Percentiles rank a stretch among this genome's conserved stretches.
Conservation (phyloP, 2,797 vertebrate genomes). For the Mycteria americana region DNA sequence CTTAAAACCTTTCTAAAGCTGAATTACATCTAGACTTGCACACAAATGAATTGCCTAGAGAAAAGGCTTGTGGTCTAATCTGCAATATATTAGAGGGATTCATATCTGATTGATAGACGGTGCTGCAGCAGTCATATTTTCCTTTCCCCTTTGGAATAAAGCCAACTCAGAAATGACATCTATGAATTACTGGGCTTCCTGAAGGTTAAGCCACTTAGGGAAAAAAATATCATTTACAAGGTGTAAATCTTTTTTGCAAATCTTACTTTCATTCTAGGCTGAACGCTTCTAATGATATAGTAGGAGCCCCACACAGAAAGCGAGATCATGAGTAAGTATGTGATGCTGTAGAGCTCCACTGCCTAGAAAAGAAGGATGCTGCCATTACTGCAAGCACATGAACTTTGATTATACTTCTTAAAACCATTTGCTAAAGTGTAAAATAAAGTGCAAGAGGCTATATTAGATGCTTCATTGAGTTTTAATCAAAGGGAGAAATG, state of each 20-base stretch:
- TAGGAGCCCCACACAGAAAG: not conserved
- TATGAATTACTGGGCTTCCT: not conserved
- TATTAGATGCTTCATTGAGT: constrained; percentile 56
- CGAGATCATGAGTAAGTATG: not conserved
- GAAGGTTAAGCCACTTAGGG: constrained; percentile 8
- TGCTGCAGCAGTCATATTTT: not conserved
- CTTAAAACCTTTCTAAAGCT: not conserved
- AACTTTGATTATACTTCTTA: constrained; percentile 44
- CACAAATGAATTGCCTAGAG: not conserved
- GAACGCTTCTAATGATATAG: not conserved
- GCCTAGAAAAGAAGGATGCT: constrained; percentile 8
- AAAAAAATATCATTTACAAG: not conserved
- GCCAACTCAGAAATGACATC: not conserved
- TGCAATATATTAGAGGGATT: not conserved
- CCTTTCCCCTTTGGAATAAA: not conserved
- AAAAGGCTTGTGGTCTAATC: not conserved
- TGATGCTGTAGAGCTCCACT: not conserved
- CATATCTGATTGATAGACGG: not conserved
- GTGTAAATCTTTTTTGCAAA: not conserved
- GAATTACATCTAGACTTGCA: not conserved
- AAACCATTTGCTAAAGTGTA: constrained; percentile 14
- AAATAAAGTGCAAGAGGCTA: constrained; percentile 33
- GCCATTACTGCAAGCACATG: not conserved
- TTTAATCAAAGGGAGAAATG: constrained; percentile 53
- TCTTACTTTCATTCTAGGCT: not conserved